Base-by-base conservation (phyloP, 2,113 vertebrate species). In the Dermatemys mawii region DNA sequence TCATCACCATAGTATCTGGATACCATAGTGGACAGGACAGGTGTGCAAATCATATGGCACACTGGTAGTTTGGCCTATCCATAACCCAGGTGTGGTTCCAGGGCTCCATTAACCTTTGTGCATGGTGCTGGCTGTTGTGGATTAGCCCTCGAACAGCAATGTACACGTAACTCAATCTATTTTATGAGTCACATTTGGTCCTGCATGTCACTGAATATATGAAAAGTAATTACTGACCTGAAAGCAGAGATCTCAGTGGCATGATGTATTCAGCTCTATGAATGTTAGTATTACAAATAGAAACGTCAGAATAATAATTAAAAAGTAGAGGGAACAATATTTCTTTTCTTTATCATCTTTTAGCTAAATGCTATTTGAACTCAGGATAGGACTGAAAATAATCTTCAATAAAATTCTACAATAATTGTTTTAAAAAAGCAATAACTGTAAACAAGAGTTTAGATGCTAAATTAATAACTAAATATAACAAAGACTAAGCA, bases 311-410 rank as follows among this genome's bases (percentile, higher is more conserved):
- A 50, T 88, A 73, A 53, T 78, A 89, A 86, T 53, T 53, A 48
- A 78, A 3, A 24, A 57, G 32, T 19, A 92, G 78, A 86, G n/a
- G 70, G 70, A 81, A 82, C 5, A n/a, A 16, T 84, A 89, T 78
- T 92, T 88, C 73, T 35, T 35, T 60, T 53, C 67, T 75, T 93
- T 44, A 3, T 41, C 27, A 63, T 86, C 12, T 83, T 93, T 81
- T 38, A 41, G n/a, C 78, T 84, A 3, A 89, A 41, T 11, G 50
- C 35, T 82, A 17, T 54, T 89, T 85, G 50, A 92, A 83, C 14
- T 88, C 55, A 8, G 81, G 29, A 53, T 57, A 60, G 2, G 24
- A 83, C n/a, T 79, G 75, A 90, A 92, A 95, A 94, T 60, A 95
- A 94, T 70, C 90, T 90, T 41, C 50, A 55, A 6, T 6, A 38